Evolutionary conservation across 2,888 invertebrate species (phyloP), one percentile per base, ranked within the genome.

Genomic region (Congeria kusceri): DNA sequence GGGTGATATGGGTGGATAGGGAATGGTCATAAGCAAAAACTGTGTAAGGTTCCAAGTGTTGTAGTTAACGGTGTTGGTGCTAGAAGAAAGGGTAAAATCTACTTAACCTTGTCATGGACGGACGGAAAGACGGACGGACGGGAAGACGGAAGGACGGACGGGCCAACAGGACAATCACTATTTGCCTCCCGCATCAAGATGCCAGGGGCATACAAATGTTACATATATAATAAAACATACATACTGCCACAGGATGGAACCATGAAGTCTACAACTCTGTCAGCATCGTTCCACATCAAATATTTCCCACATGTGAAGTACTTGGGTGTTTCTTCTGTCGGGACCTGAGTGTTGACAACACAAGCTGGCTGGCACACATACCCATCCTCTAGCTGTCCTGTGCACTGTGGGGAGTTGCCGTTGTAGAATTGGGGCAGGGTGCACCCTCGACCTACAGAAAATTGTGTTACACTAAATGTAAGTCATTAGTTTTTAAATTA

Each of bases 221-320:
- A 13, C 46, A 13, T 44, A 9, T 18, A 44, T 25, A 59, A 28
- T 25, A 27, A 29, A 20, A 25, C 7, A 20, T 28, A 46, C 70
- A 27, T 72, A 82, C 81, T 49, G 47, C 71, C 68, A 62, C 81
- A 82, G 11, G 69, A 47, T n/a, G 81, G 81, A 18, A 64, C 64
- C 11, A 57, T 15, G 59, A 63, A 82, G 4, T 64, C 53, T 7
- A 64, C 64, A 11, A 53, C 29, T 53, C 69, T 71, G 23, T 72
- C 71, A 11, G 27, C 27, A 27, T 44, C 25, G 49, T 72, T 65
- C 80, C 77, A 89, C 80, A 84, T 81, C 13, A 85, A 80, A 65
- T 85, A 85, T 59, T 59, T 80, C 32, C 85, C 83, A 67, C 89
- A 89, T 28, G 81, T 84, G 73, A 84, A 84, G 67, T 84, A 88